These are phyloP conservation scores for Zophobas morio DNA, from an alignment of 1,140 invertebrate species.

Conservation along the genomic window DNA sequence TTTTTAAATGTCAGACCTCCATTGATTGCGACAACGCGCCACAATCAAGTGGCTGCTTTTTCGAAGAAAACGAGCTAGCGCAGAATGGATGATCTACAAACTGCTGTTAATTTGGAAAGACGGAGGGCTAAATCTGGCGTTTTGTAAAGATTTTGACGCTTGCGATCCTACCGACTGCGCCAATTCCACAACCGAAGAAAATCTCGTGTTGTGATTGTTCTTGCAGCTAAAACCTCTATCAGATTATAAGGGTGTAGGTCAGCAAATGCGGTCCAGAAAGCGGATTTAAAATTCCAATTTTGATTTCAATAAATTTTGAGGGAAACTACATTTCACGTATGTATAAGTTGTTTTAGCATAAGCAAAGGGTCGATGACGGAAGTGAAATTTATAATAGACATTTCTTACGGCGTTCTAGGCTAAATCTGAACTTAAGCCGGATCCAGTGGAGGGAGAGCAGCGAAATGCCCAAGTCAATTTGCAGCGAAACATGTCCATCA, in stretches of 20 bases:
- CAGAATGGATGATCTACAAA: no score
- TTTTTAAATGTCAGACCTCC: no score
- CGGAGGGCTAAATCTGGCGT: no score
- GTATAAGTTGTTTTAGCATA: neutral
- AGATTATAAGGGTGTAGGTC: neutral
- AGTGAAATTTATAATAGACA: conserved; percentile 21
- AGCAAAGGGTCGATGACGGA: neutral
- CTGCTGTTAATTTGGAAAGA: no score
- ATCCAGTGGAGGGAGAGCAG: conserved; percentile 57
- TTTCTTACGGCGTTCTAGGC: conserved; percentile 51
- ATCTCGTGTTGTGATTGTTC: no score
- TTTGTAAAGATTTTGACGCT: no score
- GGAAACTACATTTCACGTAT: neutral
- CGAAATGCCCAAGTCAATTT: conserved; percentile 74
- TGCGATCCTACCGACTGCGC: no score
- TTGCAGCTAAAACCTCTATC: no score
- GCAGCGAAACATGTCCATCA: conserved; percentile 75
- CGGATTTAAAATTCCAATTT: conserved; percentile 28
- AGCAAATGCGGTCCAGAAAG: neutral
- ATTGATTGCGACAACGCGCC: no score
- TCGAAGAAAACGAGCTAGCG: no score
- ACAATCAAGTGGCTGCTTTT: no score
- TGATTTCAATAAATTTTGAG: conserved; percentile 20
- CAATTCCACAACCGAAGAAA: no score
- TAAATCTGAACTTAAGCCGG: conserved; percentile 55